A percentile compares a stretch with the other conserved stretches of the same genome.
phyloP scores from a whole-genome alignment of 2,797 vertebrate genomes.

The Ptychadena robeensis region DNA sequence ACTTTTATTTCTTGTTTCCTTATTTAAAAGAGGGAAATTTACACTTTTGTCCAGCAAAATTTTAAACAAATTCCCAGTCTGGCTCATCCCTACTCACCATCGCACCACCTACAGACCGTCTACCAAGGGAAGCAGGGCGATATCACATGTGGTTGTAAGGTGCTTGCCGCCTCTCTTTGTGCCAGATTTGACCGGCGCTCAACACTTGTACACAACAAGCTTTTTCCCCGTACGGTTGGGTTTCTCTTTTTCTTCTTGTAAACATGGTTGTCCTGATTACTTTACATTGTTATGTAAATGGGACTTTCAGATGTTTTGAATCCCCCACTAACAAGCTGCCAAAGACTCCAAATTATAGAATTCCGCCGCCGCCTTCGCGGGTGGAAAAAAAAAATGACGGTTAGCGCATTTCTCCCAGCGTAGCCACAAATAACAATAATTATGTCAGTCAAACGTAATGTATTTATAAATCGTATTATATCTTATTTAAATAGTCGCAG shows the following conservation, averaged over 20 bases:
- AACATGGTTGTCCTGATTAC: constrained; percentile 58
- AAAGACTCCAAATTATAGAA: constrained; percentile 43
- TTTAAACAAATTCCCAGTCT: not conserved
- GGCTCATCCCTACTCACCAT: not conserved
- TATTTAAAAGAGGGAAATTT: no score
- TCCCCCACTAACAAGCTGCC: constrained; percentile 55
- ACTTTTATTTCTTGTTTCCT: no score
- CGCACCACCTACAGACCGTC: not conserved
- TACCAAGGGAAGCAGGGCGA: not conserved
- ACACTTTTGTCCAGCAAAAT: no score
- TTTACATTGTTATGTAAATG: constrained; percentile 61
- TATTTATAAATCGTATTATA: constrained; percentile 59
- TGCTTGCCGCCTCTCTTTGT: not conserved
- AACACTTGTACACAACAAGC: not conserved
- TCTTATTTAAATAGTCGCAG: constrained; percentile 57
- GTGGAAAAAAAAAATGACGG: constrained; percentile 43
- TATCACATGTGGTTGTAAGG: not conserved
- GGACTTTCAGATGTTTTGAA: constrained; percentile 60
- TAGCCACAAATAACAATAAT: constrained; percentile 55
- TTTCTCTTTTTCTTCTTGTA: constrained; percentile 6
- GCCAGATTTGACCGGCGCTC: not conserved
- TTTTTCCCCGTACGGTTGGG: not conserved
- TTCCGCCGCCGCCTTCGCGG: constrained; percentile 40
- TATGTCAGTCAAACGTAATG: constrained; percentile 55
- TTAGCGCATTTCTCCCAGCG: constrained; percentile 50